Evolutionary conservation across 2,888 invertebrate genomes (phyloP), one percentile per base, ranked within the genome.

Genomic region (Latrodectus elegans): DNA sequence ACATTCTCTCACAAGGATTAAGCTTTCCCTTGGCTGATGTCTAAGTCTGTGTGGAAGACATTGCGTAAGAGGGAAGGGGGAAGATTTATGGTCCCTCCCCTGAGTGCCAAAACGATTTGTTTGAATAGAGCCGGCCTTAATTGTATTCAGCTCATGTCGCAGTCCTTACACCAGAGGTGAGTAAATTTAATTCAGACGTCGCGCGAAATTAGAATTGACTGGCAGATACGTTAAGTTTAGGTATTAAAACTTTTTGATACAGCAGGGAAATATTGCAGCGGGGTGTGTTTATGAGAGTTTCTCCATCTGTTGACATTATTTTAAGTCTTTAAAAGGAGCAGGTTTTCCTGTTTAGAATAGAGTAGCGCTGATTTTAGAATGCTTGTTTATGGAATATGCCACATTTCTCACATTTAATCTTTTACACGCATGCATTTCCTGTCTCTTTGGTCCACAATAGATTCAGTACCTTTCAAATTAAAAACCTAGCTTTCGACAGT

Each of bases 71-170:
- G 51, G 73, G 60, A 51, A 38, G 64, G 8, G 81, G 73, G 73
- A 64, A 81, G 73, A 81, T 81, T 81, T 73, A 81, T 81, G 73
- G 65, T 73, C 52, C n/a, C 79, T 38, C 79, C 9, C 71, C 55
- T 22, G 1, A 55, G 3, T 64, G 64, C 22, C 78, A 52, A 78
- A 68, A 67, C 49, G 14, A 60, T n/a, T 64, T 12, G 51, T 49
- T 52, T 17, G 67, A 81, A 81, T 81, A 81, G 73, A 81, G 60
- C 17, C 60, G 26, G 81, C 15, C 15, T 15, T 73, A 67, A 72
- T 81, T 73, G 80, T 72, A 64, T 73, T 73, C 65, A 67, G 65
- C 73, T 60, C 65, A 71, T 60, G 71, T 80, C 79, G 71, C n/a
- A 9, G 75, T 22, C 22, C 22, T 22, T 22, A 1, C 22, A 22